Evolutionary conservation across 2,113 vertebrate genomes (phyloP), one percentile per base, ranked within the genome.

Genomic region (Gavialis gangeticus): DNA sequence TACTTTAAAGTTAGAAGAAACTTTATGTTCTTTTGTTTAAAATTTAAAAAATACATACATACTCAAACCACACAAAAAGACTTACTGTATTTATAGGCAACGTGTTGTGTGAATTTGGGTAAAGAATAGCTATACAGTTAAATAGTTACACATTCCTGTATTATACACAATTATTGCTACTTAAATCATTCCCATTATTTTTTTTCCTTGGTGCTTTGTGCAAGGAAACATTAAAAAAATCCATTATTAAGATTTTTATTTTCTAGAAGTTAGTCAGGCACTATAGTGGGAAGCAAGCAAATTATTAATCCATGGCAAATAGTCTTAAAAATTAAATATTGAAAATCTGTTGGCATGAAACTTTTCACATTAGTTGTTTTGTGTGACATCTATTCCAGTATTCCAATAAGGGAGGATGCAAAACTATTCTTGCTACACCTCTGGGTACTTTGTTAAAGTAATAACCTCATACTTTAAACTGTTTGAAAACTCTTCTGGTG

Each of bases 1-100:
- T 46, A 46, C 46, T 46, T 46, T 46, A 46, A 46, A 46, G 46
- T 46, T 46, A 46, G 9, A 46, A 46, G 46, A 46, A 46, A 46
- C 79, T 90, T 91, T 6, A 85, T 88, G 57, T 82, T 94, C 93
- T 37, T 75, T 96, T 91, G 5, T 2, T n/a, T 87, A 46, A 46
- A 8, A 46, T 87, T 12, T 34, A 85, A 88, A 81, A 67, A 88
- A 84, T 27, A 75, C 4, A 58, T 73, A 15, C 22, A 69, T 69
- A 16, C 27, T 69, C 28, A 90, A 14, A 79, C 91, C 88, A 10
- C 10, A 34, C 60, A 46, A 46, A 46, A 46, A 46, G 46, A 9
- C 46, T 46, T 46, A 46, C 46, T 46, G 46, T 46, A 46, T 9
- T 9, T 46, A 46, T 46, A 46, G 7, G 9, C 46, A 46, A 46